A percentile compares a stretch with the other conserved stretches of the same genome.
Conservation (phyloP, 2,888 invertebrate species). For the Drosophila imparisetae region DNA sequence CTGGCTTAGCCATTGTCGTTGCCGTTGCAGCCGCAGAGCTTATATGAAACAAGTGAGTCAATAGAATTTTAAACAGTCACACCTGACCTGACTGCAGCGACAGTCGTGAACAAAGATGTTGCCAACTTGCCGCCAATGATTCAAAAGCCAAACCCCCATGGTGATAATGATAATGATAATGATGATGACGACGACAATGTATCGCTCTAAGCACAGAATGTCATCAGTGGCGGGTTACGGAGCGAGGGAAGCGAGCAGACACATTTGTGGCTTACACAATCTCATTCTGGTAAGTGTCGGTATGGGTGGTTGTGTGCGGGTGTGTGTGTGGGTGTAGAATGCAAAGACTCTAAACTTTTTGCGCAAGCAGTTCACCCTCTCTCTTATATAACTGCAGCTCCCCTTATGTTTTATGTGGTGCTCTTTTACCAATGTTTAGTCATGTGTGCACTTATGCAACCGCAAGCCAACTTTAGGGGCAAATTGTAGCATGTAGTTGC, state of each 20-base stretch:
- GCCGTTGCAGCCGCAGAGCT: constrained; percentile 37
- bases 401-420: constrained; percentile 45
- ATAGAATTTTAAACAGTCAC: constrained; percentile 66
- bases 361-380: constrained; percentile 14
- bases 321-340: constrained; percentile 30
- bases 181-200: constrained; percentile 21
- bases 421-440: constrained; percentile 24
- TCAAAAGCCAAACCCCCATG: constrained; percentile 31
- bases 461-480: constrained; percentile 50
- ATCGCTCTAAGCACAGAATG: constrained; percentile 41
- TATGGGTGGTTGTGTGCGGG: constrained; percentile 1
- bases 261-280: constrained; percentile 14
- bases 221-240: background rate
- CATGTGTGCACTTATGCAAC: constrained; percentile 35
- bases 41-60: constrained; percentile 53
- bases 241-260: constrained; percentile 6
- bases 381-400: background rate
- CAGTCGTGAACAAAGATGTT: constrained; percentile 25
- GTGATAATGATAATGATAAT: constrained; percentile 33
- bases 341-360: constrained; percentile 42
- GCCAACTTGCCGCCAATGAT: constrained; percentile 50
- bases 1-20: background rate
- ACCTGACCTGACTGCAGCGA: constrained; percentile 33
- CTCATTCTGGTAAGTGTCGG: background rate
- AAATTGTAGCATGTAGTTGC: constrained; percentile 32